Conservation (phyloP, 2,797 vertebrate species). For the Hoplostethus atlanticus region DNA sequence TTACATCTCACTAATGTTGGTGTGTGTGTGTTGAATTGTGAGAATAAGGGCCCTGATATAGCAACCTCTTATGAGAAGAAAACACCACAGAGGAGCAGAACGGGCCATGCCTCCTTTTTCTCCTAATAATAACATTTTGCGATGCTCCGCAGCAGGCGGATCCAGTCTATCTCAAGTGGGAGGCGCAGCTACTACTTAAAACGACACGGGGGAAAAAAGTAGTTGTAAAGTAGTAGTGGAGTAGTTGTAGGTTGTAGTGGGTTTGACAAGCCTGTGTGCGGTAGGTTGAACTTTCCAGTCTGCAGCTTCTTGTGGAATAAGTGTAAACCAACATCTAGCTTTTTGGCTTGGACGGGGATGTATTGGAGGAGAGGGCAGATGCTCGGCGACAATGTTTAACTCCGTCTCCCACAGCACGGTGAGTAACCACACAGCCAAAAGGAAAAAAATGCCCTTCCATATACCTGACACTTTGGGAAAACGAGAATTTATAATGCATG, state of each 20-base stretch:
- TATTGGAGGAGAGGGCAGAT: constrained; percentile 87
- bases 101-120: no score
- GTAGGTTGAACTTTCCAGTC: not conserved
- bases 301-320: constrained; percentile 19
- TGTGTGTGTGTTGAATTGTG: no score
- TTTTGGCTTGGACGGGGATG: constrained; percentile 72
- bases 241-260: not conserved
- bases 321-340: constrained; percentile 38
- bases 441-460: no score
- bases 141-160: constrained; percentile 50
- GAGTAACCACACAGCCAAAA: constrained; percentile 53
- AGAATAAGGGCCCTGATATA: no score
- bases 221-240: not conserved
- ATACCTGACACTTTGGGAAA: no score
- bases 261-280: no score
- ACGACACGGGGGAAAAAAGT: not conserved
- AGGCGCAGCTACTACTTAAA: constrained; percentile 48
- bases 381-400: constrained; percentile 82
- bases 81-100: no score
- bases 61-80: no score
- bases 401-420: constrained; percentile 86
- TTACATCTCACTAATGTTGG: no score
- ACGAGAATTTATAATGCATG: no score
- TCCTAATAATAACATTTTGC: no score
- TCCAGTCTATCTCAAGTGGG: constrained; percentile 46